phyloP scores from a whole-genome alignment of 2,797 vertebrate species.

The Galago senegalensis region DNA sequence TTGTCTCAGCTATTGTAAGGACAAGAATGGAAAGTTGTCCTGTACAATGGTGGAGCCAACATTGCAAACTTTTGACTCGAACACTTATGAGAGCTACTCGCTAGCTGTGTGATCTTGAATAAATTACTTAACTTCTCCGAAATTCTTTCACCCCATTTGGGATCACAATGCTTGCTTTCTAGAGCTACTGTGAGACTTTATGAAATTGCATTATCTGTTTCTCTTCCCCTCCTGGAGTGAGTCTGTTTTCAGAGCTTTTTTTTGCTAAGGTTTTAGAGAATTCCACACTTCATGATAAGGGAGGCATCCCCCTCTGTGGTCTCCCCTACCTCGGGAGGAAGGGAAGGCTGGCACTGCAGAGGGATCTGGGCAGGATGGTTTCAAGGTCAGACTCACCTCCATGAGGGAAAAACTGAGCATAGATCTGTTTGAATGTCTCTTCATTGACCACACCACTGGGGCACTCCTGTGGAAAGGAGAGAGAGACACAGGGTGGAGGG shows the following conservation, averaged over 20 bases:
- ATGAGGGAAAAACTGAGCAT: constrained; percentile 98
- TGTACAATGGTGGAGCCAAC: neutral
- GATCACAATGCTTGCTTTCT: neutral
- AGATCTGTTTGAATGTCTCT: constrained; percentile 99
- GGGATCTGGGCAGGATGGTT: neutral
- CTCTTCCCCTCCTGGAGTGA: neutral
- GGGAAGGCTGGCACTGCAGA: neutral
- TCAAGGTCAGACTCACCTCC: constrained; percentile 92
- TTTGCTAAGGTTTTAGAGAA: neutral
- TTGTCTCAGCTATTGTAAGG: neutral
- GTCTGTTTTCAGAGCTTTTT: neutral
- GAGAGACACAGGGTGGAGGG: neutral
- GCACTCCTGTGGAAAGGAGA: constrained; percentile 93
- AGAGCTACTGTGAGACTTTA: neutral
- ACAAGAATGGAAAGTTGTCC: neutral
- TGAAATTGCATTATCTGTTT: neutral
- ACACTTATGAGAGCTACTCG: fast-evolving
- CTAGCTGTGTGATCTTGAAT: neutral
- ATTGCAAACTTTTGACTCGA: neutral
- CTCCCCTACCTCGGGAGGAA: neutral
- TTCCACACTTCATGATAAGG: neutral
- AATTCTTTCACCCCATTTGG: too few relatives aligned
- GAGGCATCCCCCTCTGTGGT: neutral
- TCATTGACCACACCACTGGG: constrained; percentile 98
- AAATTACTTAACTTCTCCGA: neutral